phyloP scores from a whole-genome alignment of 2,113 vertebrate species.

The Brachirus orientalis region DNA sequence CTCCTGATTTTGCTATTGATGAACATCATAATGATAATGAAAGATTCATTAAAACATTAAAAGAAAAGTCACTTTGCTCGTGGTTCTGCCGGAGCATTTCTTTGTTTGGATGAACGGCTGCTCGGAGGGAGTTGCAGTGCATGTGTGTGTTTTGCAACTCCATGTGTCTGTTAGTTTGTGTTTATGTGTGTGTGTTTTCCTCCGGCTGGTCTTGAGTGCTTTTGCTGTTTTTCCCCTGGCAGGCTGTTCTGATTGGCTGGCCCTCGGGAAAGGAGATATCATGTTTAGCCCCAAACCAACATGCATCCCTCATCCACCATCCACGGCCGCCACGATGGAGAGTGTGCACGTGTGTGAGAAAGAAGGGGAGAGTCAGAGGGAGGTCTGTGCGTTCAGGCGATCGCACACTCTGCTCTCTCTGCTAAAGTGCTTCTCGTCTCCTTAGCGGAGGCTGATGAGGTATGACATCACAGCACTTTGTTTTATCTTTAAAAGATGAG shows the following conservation, averaged over 20 bases:
- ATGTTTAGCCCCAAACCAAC: slow-evolving; percentile 85
- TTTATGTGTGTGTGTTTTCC: slow-evolving; percentile 60
- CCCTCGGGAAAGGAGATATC: slow-evolving; percentile 80
- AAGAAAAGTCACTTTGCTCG: not conserved
- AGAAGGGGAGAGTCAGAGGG: slow-evolving; percentile 67
- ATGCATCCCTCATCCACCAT: slow-evolving; percentile 78
- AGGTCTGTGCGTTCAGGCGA: slow-evolving; percentile 79
- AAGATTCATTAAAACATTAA: too few species aligned
- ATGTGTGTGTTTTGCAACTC: too few species aligned
- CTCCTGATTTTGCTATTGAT: slow-evolving; percentile 26
- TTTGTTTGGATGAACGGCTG: slow-evolving; percentile 53
- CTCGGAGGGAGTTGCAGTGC: slow-evolving; percentile 45
- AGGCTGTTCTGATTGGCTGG: slow-evolving; percentile 81
- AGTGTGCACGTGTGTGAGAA: slow-evolving; percentile 31
- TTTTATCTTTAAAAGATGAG: slow-evolving; percentile 86
- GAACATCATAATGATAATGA: not conserved
- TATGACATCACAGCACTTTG: slow-evolving; percentile 84
- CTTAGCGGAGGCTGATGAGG: slow-evolving; percentile 76
- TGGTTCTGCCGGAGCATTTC: too few species aligned
- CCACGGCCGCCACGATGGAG: slow-evolving; percentile 45
- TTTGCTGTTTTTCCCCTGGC: slow-evolving; percentile 77
- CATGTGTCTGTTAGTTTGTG: slow-evolving; percentile 29
- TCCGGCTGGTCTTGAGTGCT: slow-evolving; percentile 76
- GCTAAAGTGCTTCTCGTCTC: slow-evolving; percentile 79
- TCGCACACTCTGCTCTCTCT: slow-evolving; percentile 71